Evolutionary conservation across 2,113 vertebrate genomes (phyloP).

Genomic region (Chionis minor): DNA sequence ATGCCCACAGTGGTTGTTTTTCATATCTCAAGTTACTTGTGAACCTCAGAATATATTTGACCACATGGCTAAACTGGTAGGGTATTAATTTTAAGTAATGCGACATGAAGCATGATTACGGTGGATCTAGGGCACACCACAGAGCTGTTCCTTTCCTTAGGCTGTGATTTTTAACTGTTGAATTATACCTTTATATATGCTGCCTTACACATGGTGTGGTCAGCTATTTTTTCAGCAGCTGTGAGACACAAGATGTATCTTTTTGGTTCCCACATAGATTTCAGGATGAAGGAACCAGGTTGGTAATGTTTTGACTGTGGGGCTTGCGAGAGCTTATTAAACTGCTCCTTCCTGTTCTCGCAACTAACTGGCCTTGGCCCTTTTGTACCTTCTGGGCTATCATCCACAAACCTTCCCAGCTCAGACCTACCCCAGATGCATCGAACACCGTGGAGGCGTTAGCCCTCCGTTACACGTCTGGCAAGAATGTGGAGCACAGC

Average conservation of each 20-base stretch:
- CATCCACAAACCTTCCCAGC: background rate
- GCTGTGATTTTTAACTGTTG: background rate
- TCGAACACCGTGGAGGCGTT: background rate
- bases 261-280: background rate
- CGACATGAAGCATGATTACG: background rate
- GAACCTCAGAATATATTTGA: background rate
- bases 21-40: background rate
- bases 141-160: background rate
- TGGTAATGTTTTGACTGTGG: background rate
- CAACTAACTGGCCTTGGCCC: background rate
- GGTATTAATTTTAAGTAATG: background rate
- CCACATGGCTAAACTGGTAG: background rate
- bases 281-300: background rate
- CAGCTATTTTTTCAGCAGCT: background rate
- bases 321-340: background rate
- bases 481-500: background rate
- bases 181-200: background rate
- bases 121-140: background rate
- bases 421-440: background rate
- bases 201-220: background rate
- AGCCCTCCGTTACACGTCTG: background rate
- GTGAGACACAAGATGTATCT: background rate
- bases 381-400: background rate
- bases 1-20: background rate
- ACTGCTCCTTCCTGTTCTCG: background rate